Conservation (phyloP, 1,140 invertebrate genomes). For the Mya arenaria region DNA sequence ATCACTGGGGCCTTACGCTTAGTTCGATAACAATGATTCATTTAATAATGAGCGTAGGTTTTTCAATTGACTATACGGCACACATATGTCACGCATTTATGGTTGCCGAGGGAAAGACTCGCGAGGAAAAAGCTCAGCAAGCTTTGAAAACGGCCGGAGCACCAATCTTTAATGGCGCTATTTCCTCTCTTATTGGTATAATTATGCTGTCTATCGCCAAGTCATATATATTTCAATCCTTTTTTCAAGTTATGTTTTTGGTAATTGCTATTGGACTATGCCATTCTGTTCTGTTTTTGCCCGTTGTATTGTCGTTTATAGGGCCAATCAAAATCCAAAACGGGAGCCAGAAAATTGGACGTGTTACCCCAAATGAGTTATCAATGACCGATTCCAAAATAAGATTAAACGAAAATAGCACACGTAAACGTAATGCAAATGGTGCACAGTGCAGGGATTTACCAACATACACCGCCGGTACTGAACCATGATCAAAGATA, state of each 20-base stretch:
- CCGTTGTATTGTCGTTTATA: conserved; percentile 27
- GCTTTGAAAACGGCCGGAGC: conserved; percentile 94
- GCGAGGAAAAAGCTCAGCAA: conserved; percentile 88
- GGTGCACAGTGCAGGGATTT: too few species aligned
- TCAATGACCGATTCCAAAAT: too few species aligned
- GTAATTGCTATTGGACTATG: conserved; percentile 27
- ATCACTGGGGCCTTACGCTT: conserved; percentile 96
- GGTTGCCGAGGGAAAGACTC: conserved; percentile 85
- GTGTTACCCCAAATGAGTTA: too few species aligned
- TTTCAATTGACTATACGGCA: conserved; percentile 98
- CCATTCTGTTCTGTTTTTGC: conserved; percentile 31
- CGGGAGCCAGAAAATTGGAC: too few species aligned
- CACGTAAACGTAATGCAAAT: too few species aligned
- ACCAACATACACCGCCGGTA: too few species aligned
- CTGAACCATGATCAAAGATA: too few species aligned
- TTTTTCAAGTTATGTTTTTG: conserved; percentile 95
- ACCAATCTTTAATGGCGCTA: conserved; percentile 96
- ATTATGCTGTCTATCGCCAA: conserved; percentile 93
- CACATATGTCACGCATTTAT: conserved; percentile 99
- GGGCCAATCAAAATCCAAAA: too few species aligned
- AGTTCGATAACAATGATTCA: conserved; percentile 99
- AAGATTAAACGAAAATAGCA: too few species aligned
- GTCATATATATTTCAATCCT: conserved; percentile 98
- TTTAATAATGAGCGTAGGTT: conserved; percentile 99
- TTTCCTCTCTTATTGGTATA: conserved; percentile 96